Percentiles rank a stretch among this genome's conserved stretches.
phyloP scores from a whole-genome alignment of 2,113 vertebrate genomes.

The Anolis carolinensis region DNA sequence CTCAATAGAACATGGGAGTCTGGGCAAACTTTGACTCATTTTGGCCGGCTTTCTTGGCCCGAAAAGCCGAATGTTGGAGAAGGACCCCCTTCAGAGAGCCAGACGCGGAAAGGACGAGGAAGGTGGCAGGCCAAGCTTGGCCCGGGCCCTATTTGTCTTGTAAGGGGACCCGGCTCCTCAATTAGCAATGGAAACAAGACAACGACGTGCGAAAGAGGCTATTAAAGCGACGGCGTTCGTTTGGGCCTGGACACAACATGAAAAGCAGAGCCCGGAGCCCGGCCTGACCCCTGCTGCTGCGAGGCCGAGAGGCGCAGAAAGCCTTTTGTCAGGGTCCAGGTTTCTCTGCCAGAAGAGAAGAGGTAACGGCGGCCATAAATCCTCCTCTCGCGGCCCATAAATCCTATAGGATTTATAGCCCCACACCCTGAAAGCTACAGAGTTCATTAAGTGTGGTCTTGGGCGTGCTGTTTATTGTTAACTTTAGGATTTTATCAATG shows the following conservation, averaged over 20 bases:
- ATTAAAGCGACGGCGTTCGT: not conserved
- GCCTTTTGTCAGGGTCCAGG: not conserved
- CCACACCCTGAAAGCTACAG: no score
- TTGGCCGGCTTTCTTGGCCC: not conserved
- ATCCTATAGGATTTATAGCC: no score
- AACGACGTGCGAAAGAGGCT: not conserved
- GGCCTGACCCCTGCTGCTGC: not conserved
- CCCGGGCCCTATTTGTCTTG: not conserved
- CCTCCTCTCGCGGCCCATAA: no score
- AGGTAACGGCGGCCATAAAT: no score
- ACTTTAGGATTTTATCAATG: no score
- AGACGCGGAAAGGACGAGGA: not conserved
- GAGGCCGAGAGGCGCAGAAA: not conserved
- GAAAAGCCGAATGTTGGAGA: not conserved
- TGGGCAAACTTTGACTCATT: not conserved
- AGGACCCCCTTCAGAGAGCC: not conserved
- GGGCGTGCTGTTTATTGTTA: no score
- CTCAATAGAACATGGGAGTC: fast-evolving
- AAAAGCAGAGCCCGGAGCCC: not conserved
- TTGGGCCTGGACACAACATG: no score
- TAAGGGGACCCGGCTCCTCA: not conserved
- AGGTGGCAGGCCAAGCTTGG: fast-evolving
- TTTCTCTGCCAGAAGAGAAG: not conserved
- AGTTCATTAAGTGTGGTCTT: no score
- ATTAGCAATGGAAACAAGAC: fast-evolving